These are phyloP conservation scores for Tenualosa ilisha DNA, from an alignment of 2,797 vertebrate species.

Conservation along the genomic window DNA sequence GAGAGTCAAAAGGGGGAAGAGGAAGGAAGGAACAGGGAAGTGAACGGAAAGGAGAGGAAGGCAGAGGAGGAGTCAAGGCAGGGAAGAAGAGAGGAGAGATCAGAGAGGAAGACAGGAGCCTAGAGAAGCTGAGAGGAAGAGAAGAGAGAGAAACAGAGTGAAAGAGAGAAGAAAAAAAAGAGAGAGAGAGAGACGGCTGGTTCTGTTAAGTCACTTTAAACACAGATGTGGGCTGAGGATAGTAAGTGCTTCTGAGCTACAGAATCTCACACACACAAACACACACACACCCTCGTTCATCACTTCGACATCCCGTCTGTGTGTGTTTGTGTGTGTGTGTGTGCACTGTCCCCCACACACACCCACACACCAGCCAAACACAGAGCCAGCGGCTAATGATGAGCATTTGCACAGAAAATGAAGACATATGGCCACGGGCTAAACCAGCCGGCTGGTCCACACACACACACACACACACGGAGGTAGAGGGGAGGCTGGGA, in stretches of 20 bases:
- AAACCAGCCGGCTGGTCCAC: constrained; percentile 33
- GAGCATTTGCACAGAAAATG: constrained; percentile 67
- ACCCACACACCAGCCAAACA: constrained; percentile 45
- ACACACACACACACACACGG: neutral
- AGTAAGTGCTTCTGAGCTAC: neutral
- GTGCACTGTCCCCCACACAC: neutral
- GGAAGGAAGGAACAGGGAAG: neutral
- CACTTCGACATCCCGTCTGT: constrained; percentile 52
- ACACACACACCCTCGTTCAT: constrained; percentile 69
- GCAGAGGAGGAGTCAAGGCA: neutral
- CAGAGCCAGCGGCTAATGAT: constrained; percentile 65
- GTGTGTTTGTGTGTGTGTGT: constrained; percentile 40
- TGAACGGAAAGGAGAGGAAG: neutral
- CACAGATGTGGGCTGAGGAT: neutral
- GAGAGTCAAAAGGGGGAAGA: neutral
- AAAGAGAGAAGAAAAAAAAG: neutral
- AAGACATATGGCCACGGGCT: constrained; percentile 63
- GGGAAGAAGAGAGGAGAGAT: neutral
- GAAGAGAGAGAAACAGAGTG: constrained; percentile 22
- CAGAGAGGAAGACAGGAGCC: constrained; percentile 14
- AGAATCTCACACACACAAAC: constrained; percentile 33
- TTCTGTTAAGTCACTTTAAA: neutral
- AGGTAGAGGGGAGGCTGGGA: too few relatives aligned
- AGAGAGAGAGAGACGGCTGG: neutral
- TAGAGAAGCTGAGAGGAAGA: constrained; percentile 14